A percentile compares a stretch with the other conserved stretches of the same genome.
These are phyloP conservation scores for Octodonta nipae DNA, from an alignment of 2,888 invertebrate genomes.

Conservation along the genomic window DNA sequence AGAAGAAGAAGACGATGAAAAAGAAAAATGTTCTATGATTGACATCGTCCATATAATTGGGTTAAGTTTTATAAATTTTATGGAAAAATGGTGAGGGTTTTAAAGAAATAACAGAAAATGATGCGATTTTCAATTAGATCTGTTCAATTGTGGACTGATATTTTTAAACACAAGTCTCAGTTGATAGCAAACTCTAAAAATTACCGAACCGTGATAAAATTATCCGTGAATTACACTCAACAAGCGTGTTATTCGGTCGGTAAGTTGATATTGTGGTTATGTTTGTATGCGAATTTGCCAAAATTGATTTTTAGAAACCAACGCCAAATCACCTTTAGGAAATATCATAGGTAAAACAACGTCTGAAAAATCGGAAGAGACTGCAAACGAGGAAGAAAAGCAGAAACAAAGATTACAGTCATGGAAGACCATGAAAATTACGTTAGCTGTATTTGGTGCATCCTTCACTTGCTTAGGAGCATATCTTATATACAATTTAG, in stretches of 20 bases:
- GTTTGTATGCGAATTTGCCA: neutral
- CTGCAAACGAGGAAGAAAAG: constrained; percentile 21
- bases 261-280: constrained; percentile 10
- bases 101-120: constrained; percentile 16
- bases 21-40: no score
- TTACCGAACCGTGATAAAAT: constrained; percentile 12
- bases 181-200: constrained; percentile 12
- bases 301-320: constrained; percentile 8
- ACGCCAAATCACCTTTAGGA: constrained; percentile 19
- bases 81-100: no score
- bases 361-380: constrained; percentile 13
- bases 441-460: constrained; percentile 42
- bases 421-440: constrained; percentile 31
- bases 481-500: constrained; percentile 54
- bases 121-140: constrained; percentile 16
- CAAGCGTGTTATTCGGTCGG: constrained; percentile 9
- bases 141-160: constrained; percentile 13
- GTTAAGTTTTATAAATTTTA: no score
- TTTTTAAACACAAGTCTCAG: constrained; percentile 15
- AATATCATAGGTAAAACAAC: constrained; percentile 20
- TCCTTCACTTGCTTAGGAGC: constrained; percentile 45
- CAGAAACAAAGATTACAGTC: constrained; percentile 24
- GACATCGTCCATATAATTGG: no score
- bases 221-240: constrained; percentile 13
- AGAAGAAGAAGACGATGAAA: no score